Base-by-base conservation (phyloP, 2,113 vertebrate species). In the Geococcyx californianus region DNA sequence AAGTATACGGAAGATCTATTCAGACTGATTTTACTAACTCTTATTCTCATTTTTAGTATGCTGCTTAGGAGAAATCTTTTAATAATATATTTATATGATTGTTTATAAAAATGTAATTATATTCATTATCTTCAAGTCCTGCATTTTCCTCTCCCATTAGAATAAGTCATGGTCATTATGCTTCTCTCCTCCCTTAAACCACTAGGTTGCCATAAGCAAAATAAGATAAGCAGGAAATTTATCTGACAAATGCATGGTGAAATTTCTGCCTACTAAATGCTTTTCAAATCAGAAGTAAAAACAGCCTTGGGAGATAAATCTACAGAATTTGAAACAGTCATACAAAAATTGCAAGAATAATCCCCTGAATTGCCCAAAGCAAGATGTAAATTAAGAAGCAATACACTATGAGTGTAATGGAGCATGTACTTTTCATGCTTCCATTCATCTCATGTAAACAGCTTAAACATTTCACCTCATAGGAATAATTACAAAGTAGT, bases 361-460 rank as follows among this genome's bases (percentile, higher is more conserved):
- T 97, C 76, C 67, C 64, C 88, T 94, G 56, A 40, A 70, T 95
- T 83, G 95, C 97, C 95, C 81, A 95, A 94, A 97, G 98, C 93
- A 97, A 97, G 91, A 96, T 88, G 89, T 97, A 98, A 98, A 98
- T 98, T 97, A 98, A 97, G 94, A 95, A 97, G 90, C 90, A 97
- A 96, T 97, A 96, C 77, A 94, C 90, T 96, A 69, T 58, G 93
- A 94, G 84, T 95, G 84, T 97, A 97, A 98, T 97, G 96, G 96
- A 97, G 97, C 96, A 92, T 95, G 80, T 55, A 94, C 82, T 92
- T 97, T 96, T 96, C 93, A 97, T 94, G 92, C 87, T 94, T 97
- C 94, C 91, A 97, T 98, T 98, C 95, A 97, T 98, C 91, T 97
- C 92, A 56, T 91, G 94, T 96, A 97, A 98, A 97, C 94, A 97